Evolutionary conservation across 2,888 invertebrate genomes (phyloP), one percentile per base, ranked within the genome.

Genomic region (Thalpophila matura): DNA sequence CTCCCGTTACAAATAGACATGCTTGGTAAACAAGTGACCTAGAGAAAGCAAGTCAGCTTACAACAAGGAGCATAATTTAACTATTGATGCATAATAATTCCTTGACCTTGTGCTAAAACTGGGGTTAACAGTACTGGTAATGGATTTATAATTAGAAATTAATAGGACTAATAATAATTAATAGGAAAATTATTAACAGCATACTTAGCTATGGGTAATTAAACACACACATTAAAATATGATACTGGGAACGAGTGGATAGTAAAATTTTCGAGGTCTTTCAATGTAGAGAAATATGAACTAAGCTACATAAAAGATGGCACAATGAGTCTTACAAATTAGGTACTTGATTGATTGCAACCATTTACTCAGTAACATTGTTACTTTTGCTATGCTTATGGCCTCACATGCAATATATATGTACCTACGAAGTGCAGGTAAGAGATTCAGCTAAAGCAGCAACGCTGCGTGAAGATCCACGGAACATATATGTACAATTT

Each of bases 1-100:
- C 85, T 85, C 85, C 86, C 84, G 86, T 85, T 84, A 86, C 77
- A 66, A 81, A 80, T 79, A 76, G 72, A 54, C 68, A 66, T 73
- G 69, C 66, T 70, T 68, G 69, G 74, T 64, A 73, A 77, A 70
- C 74, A 81, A 74, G 70, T 81, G 83, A 84, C 84, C 81, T 71
- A 81, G 77, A 82, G 82, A 87, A 83, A 88, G 83, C 80, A 77
- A 72, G 46, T 50, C 60, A 60, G 62, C 59, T 69, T 68, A 61
- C 65, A 45, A 66, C 70, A 57, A 74, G 47, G 63, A 69, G 50
- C 59, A 63, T 74, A 77, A 80, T 85, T 84, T 82, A 62, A 70
- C 79, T 76, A 78, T 74, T 75, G 77, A 80, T 76, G 63, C 73
- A 81, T 73, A 71, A 75, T 72, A 65, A 79, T 74, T 80, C 86